Evolutionary conservation across 2,888 invertebrate species (phyloP).

Genomic region (Suillia variegata): DNA sequence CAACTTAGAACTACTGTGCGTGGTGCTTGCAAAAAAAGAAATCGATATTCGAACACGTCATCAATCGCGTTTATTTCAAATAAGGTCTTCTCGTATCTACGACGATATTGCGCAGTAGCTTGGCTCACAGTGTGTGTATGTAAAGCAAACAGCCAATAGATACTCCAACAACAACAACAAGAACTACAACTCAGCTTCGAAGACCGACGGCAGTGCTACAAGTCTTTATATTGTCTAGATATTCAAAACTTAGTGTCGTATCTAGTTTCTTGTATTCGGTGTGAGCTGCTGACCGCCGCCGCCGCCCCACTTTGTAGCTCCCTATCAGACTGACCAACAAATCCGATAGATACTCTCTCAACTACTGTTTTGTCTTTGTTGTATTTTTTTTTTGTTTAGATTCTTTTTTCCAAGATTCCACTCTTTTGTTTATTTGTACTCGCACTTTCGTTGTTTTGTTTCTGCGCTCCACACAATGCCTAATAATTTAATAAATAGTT

Average conservation of each 20-base stretch:
- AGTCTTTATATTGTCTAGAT: no score
- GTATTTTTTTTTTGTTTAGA: neutral
- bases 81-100: neutral
- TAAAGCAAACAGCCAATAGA: neutral
- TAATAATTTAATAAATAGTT: constrained; percentile 17
- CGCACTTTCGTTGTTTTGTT: constrained; percentile 9
- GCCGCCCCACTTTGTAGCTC: neutral
- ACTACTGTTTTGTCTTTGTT: no score
- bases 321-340: neutral
- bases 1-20: no score
- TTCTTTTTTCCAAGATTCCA: no score
- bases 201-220: neutral
- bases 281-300: neutral
- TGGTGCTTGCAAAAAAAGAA: no score
- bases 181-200: neutral
- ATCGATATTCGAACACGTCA: constrained; percentile 3
- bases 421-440: constrained; percentile 12
- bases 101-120: neutral
- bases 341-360: neutral
- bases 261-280: no score
- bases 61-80: neutral
- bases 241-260: no score
- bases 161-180: no score
- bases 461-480: constrained; percentile 1
- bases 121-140: neutral